Evolutionary conservation across 2,113 vertebrate genomes (phyloP), one percentile per base, ranked within the genome.

Genomic region (Saguinus imperator): DNA sequence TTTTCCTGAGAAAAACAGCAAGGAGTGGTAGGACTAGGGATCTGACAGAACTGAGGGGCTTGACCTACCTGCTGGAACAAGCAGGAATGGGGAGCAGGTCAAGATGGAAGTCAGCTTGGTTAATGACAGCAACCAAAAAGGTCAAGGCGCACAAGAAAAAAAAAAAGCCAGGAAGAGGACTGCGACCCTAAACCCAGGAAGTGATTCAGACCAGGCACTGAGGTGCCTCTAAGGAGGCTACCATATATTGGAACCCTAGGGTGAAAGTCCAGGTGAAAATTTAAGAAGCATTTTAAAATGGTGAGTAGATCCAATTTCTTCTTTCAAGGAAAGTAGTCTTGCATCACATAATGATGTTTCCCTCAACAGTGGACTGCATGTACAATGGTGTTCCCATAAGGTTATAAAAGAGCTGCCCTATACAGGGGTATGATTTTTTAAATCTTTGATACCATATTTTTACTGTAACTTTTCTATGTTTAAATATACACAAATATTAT

Each of bases 311-410:
- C 6, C 11, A 52, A 64, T 35, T 48, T 87, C 21, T 70, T 76
- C 37, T 84, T 96, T 89, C 5, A n/a, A 70, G 55, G 29, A 89
- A 94, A 80, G 29, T 70, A 70, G 35, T 70, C 68, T n/a, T n/a
- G 68, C 3, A n/a, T 17, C 35, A n/a, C 68, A 37, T 70, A 70
- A n/a, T 70, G 35, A 70, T 0, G 3, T 70, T 70, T 70, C 35
- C 17, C 32, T 40, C 70, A 73, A 25, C 37, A n/a, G n/a, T 4
- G 5, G 70, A 73, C 21, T 12, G 21, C 21, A 40, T 40, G 10
- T 25, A 25, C 21, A 13, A 40, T 21, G 20, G 37, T 12, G n/a
- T 73, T 40, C 37, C 37, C 70, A 73, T 40, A 43, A 73, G 11
- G 21, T 43, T 73, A 40, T 40, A 43, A 73, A 25, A 37, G 21